A percentile compares a stretch with the other conserved stretches of the same genome.
Conservation (phyloP, 2,888 invertebrate species). For the Rhabditoides inermis region DNA sequence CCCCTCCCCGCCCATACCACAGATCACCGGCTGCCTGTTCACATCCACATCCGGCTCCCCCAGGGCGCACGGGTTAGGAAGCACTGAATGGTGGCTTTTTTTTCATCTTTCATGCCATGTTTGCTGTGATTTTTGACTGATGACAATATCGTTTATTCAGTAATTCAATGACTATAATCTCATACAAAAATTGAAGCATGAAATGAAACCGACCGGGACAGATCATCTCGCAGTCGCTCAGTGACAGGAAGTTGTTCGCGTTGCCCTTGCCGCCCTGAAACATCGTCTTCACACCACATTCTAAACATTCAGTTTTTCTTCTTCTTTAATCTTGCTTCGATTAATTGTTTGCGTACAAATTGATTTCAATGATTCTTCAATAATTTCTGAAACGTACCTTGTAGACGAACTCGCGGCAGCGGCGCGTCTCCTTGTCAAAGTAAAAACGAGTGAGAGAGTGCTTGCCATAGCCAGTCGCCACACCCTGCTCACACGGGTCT, state of each 20-base stretch:
- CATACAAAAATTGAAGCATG: too few relatives aligned
- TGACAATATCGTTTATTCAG: too few relatives aligned
- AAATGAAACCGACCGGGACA: conserved; percentile 50
- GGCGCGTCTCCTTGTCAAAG: conserved; percentile 37
- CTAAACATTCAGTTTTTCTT: too few relatives aligned
- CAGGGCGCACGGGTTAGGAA: conserved; percentile 45
- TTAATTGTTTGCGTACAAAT: too few relatives aligned
- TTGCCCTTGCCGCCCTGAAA: conserved; percentile 47
- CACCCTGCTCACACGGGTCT: conserved; percentile 41
- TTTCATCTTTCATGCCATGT: too few relatives aligned
- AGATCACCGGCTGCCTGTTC: conserved; percentile 43
- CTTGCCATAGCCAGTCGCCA: conserved; percentile 36
- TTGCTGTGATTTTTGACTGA: too few relatives aligned
- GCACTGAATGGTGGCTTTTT: conserved; percentile 19
- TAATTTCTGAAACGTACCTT: neutral
- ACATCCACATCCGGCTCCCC: conserved; percentile 44
- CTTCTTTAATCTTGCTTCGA: too few relatives aligned
- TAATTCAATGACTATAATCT: neutral
- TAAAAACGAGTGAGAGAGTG: conserved; percentile 33
- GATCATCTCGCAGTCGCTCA: conserved; percentile 44
- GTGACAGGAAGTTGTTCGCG: conserved; percentile 47
- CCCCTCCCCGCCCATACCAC: too few relatives aligned
- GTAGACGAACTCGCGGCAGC: conserved; percentile 35
- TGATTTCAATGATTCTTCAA: neutral
- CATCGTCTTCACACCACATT: conserved; percentile 30